These are phyloP conservation scores for Mionectes macconnelli DNA, from an alignment of 2,113 vertebrate genomes.

Conservation along the genomic window DNA sequence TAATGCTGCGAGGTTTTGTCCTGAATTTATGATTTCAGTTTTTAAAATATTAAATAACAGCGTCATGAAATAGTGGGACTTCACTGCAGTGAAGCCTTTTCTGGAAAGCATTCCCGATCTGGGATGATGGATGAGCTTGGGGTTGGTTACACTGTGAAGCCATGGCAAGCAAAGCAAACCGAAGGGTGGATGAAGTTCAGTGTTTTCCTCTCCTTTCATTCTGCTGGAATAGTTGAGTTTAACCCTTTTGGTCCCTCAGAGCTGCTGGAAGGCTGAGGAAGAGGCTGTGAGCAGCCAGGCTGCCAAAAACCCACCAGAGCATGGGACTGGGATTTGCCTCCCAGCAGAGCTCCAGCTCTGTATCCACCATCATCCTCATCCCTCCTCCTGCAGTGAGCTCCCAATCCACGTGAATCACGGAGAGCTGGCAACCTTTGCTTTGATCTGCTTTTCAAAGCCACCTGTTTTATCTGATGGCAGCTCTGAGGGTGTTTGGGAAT, in stretches of 20 bases:
- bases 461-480: background rate
- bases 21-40: background rate
- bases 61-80: background rate
- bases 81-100: background rate
- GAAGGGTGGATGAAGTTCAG: background rate
- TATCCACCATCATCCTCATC: fast-evolving
- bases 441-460: background rate
- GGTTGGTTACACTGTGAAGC: background rate
- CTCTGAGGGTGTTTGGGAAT: background rate
- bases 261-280: background rate
- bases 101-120: background rate
- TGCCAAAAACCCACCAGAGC: background rate
- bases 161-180: background rate
- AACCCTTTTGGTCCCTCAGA: background rate
- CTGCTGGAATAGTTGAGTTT: background rate
- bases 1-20: background rate
- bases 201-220: background rate
- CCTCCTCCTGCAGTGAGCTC: background rate
- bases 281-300: background rate
- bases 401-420: background rate
- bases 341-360: background rate
- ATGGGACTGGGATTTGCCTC: background rate
- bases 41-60: background rate
- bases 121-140: background rate
- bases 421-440: background rate